A percentile compares a stretch with the other conserved stretches of the same genome.
Conservation (phyloP, 2,888 invertebrate species). For the Heliothis peltigera region DNA sequence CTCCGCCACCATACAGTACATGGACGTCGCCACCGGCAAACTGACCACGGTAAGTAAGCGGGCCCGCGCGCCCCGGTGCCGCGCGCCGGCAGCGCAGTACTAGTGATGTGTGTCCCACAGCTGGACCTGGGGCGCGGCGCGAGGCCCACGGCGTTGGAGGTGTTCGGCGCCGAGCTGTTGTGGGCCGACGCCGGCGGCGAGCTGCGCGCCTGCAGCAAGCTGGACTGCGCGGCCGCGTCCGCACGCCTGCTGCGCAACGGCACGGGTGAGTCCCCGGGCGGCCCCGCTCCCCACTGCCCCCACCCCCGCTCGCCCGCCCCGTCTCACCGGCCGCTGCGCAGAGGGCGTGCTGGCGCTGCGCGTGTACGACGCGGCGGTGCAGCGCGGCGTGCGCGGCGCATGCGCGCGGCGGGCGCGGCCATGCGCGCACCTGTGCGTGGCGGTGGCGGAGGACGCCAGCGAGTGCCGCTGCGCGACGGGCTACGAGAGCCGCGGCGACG, state of each 20-base stretch:
- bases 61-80: too few relatives aligned
- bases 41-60: conserved; percentile 70
- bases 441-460: conserved; percentile 88
- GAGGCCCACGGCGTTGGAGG: conserved; percentile 91
- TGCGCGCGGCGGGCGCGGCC: conserved; percentile 91
- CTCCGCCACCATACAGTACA: conserved; percentile 89
- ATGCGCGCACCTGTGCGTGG: conserved; percentile 92
- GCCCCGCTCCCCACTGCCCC: conserved; percentile 8
- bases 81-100: too few relatives aligned
- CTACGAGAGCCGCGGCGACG: not conserved
- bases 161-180: conserved; percentile 91
- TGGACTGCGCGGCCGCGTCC: conserved; percentile 77
- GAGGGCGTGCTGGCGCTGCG: conserved; percentile 91
- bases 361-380: conserved; percentile 65
- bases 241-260: conserved; percentile 87
- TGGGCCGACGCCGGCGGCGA: conserved; percentile 92
- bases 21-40: conserved; percentile 84
- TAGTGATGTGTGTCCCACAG: conserved; percentile 58
- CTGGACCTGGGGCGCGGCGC: conserved; percentile 75
- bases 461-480: conserved; percentile 73
- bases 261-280: conserved; percentile 86
- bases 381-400: conserved; percentile 92
- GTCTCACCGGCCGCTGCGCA: conserved; percentile 60
- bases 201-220: conserved; percentile 91
- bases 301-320: not conserved